Conservation (phyloP, 2,797 vertebrate genomes). For the Mus minutoides region DNA sequence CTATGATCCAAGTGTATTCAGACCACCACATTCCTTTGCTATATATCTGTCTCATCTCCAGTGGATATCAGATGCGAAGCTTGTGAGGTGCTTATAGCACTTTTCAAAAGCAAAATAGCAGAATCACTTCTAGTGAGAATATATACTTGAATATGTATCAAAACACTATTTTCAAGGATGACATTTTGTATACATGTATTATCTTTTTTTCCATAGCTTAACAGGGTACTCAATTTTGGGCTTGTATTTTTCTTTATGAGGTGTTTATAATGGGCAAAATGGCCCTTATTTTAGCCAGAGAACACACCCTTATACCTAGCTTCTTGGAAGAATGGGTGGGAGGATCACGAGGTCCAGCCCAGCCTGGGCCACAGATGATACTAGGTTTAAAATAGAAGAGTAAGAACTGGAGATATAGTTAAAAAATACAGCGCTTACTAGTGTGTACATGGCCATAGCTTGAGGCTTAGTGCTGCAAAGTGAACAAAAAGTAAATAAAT, state of each 20-base stretch:
- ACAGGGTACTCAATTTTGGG: neutral
- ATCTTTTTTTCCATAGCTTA: neutral
- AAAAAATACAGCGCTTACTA: neutral
- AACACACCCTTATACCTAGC: neutral
- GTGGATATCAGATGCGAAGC: neutral
- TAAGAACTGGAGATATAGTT: neutral
- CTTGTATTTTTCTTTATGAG: neutral
- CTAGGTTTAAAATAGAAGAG: neutral
- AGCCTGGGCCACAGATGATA: neutral
- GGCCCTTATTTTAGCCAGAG: neutral
- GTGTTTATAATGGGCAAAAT: neutral
- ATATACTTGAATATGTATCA: neutral
- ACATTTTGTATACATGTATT: neutral
- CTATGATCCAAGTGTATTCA: neutral
- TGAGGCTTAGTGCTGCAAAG: neutral
- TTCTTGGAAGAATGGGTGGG: neutral
- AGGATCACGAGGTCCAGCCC: too few relatives aligned
- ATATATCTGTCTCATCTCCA: neutral
- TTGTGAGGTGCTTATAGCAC: neutral
- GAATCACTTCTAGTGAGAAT: slow-evolving; percentile 15
- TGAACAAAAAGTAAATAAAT: neutral
- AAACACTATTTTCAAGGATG: neutral
- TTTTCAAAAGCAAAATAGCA: slow-evolving; percentile 31
- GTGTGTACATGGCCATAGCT: too few relatives aligned
- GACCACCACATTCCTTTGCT: neutral